Base-by-base conservation (phyloP, 1,140 invertebrate genomes). In the Bursaphelenchus mucronatus region DNA sequence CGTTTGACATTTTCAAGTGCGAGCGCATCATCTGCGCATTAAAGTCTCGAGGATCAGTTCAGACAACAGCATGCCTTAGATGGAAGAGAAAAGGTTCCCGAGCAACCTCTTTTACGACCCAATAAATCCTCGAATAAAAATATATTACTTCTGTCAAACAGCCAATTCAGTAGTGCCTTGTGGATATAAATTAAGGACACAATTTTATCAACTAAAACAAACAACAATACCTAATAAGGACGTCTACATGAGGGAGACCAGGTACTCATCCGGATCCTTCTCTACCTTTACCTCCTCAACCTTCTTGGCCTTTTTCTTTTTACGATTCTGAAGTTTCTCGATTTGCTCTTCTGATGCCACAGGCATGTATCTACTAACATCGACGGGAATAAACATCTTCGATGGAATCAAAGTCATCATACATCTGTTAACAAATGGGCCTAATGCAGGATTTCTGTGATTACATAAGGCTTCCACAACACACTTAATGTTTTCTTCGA, bases 361-460 rank as follows among this genome's bases (percentile, higher is more conserved):
- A 9, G 77, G 79, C 43, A 75, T 15, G 63, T 63, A 81, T 46
- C 61, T 67, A 30, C 61, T 54, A 43, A 81, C 69, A 55, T 81
- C 67, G 30, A 79, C 61, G 7, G 78, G 51, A 57, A 66, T 64
- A 53, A 62, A 64, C 9, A 61, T 65, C 43, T 75, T 41, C 8
- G 61, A 66, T 3, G 76, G 76, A 45, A 81, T 61, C 8, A 73
- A 63, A 64, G 74, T 79, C 58, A 81, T 44, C 43, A 66, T 44
- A 19, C 76, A 74, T 15, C 77, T 63, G 64, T 79, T 79, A 58
- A 79, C 67, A 57, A 81, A 79, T 4, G 73, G 70, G 2, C 77
- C 77, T 9, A 79, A 67, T 17, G 71, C 77, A 7, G 77, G 62
- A 54, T 73, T 79, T 51, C 77, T 67, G 51, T 77, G 71, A 19